A percentile compares a stretch with the other conserved stretches of the same genome.
These are phyloP conservation scores for Thomomys bottae DNA, from an alignment of 2,113 vertebrate species.

Conservation along the genomic window DNA sequence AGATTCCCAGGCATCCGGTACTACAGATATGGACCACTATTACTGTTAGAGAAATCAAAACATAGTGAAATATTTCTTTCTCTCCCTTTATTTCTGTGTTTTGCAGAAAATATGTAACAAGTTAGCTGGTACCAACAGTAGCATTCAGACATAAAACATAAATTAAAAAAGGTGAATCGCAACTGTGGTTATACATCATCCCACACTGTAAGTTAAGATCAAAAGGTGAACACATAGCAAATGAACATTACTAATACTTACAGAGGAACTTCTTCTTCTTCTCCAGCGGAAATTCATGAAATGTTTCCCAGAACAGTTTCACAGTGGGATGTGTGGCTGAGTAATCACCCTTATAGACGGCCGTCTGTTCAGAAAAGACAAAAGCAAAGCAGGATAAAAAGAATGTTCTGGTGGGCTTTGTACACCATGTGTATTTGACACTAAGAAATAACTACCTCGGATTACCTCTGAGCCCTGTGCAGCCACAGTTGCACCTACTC, in stretches of 20 bases:
- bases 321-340: slow-evolving; percentile 94
- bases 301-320: slow-evolving; percentile 97
- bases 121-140: background rate
- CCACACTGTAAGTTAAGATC: background rate
- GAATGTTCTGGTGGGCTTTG: background rate
- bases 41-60: background rate
- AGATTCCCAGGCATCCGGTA: background rate
- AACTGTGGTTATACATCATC: background rate
- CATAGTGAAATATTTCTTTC: background rate
- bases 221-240: background rate
- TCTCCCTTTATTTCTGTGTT: background rate
- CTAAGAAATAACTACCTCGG: background rate
- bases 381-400: background rate
- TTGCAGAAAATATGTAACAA: background rate
- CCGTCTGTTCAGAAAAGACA: slow-evolving; percentile 85
- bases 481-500: background rate
- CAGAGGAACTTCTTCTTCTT: slow-evolving; percentile 98
- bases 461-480: background rate
- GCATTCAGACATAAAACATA: background rate
- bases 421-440: background rate
- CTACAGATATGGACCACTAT: too few species aligned
- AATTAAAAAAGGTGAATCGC: background rate
- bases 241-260: slow-evolving; percentile 81
- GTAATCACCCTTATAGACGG: slow-evolving; percentile 96
- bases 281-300: slow-evolving; percentile 96